A percentile compares a stretch with the other conserved stretches of the same genome.
These are phyloP conservation scores for Scomberomorus guttatus DNA, from an alignment of 2,797 vertebrate species.

Conservation along the genomic window DNA sequence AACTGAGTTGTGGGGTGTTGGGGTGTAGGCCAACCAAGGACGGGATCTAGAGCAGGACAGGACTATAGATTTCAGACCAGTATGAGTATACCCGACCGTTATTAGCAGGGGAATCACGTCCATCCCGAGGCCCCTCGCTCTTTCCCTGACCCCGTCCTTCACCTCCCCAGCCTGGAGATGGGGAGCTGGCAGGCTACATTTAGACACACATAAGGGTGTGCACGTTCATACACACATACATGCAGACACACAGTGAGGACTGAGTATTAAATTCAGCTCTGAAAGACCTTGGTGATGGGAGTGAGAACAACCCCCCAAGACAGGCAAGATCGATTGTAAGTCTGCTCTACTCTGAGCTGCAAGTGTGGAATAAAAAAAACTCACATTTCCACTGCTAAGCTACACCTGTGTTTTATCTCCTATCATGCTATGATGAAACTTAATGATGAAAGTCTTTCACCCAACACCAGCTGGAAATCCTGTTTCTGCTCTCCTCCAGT, in stretches of 20 bases:
- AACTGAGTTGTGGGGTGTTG: not conserved
- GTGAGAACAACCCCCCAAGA: conserved; percentile 24
- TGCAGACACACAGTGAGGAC: conserved; percentile 17
- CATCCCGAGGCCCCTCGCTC: conserved; percentile 42
- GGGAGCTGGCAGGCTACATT: conserved; percentile 53
- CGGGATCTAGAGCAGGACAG: conserved; percentile 37
- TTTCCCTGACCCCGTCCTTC: conserved; percentile 67
- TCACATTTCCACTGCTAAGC: not conserved
- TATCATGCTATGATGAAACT: not conserved
- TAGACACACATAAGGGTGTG: conserved; percentile 34
- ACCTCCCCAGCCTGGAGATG: conserved; percentile 63
- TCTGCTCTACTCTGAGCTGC: conserved; percentile 26
- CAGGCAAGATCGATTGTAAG: conserved; percentile 39
- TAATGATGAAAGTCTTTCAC: not conserved
- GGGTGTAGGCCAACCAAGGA: conserved; percentile 36
- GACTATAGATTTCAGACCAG: conserved; percentile 43
- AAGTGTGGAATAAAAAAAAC: conserved; percentile 9
- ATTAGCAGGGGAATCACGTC: conserved; percentile 70
- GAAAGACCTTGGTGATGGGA: conserved; percentile 46
- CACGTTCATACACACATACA: conserved; percentile 11
- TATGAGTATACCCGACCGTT: conserved; percentile 17
- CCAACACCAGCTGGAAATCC: too few relatives aligned
- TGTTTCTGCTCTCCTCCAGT: not conserved
- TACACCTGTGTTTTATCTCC: not conserved
- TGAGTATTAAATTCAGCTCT: conserved; percentile 48